Evolutionary conservation across 2,113 vertebrate species (phyloP).

Genomic region (Vimba vimba): DNA sequence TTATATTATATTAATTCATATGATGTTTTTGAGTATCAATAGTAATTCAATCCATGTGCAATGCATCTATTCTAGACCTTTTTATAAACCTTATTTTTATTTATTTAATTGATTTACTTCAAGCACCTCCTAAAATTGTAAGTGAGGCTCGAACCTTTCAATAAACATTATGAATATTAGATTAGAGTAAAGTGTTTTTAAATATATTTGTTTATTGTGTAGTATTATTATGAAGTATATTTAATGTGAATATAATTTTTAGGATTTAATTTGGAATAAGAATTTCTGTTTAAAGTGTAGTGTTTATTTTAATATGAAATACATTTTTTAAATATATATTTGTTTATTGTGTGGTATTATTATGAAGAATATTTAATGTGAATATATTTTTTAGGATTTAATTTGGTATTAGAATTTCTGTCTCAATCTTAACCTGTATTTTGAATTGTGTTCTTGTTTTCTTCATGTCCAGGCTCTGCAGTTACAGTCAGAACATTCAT

Average conservation of each 20-base stretch:
- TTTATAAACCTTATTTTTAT: neutral
- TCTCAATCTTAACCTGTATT: no score
- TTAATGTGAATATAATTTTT: no score
- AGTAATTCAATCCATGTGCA: neutral
- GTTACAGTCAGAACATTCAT: slow-evolving; percentile 79
- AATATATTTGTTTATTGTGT: no score
- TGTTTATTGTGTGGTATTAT: neutral
- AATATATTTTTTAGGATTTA: neutral
- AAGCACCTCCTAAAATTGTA: neutral
- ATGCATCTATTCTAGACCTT: neutral
- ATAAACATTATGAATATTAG: neutral
- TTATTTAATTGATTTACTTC: neutral
- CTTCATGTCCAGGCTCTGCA: slow-evolving; percentile 76
- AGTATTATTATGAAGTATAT: no score
- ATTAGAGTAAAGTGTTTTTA: neutral
- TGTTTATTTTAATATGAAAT: neutral
- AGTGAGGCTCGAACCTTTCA: no score
- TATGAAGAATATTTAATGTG: neutral
- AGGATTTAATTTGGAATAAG: neutral
- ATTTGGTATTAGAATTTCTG: neutral
- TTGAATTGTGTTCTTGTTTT: neutral
- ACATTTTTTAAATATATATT: neutral
- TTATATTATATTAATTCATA: neutral
- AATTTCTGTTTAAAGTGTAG: no score
- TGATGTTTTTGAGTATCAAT: slow-evolving; percentile 5